Conservation (phyloP, 2,888 invertebrate species). For the Branchipolynoe longqiensis region DNA sequence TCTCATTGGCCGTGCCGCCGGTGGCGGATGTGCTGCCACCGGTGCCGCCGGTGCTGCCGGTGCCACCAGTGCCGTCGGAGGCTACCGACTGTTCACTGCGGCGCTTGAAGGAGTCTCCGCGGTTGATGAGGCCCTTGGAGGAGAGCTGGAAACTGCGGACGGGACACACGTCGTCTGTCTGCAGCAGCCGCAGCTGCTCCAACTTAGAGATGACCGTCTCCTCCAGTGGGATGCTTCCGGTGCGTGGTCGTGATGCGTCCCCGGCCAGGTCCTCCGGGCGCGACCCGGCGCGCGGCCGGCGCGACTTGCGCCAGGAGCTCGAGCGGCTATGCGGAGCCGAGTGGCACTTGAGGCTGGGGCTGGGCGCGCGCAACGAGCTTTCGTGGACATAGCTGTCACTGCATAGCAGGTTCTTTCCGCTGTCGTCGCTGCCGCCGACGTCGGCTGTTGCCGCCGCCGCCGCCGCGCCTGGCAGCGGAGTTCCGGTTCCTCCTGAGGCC, state of each 20-base stretch:
- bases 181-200: conserved; percentile 65
- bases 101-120: conserved; percentile 95
- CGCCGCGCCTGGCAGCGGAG: not conserved
- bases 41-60: no score
- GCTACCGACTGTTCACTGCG: conserved; percentile 93
- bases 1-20: not conserved
- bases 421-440: conserved; percentile 29
- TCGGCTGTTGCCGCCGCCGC: not conserved
- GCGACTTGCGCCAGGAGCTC: conserved; percentile 74
- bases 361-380: conserved; percentile 48
- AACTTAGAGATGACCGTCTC: conserved; percentile 63
- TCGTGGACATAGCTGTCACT: conserved; percentile 55
- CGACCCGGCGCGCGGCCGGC: conserved; percentile 67
- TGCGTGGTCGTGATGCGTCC: conserved; percentile 63
- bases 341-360: conserved; percentile 62
- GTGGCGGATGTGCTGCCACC: conserved; percentile 62
- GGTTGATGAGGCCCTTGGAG: conserved; percentile 93
- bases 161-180: conserved; percentile 64
- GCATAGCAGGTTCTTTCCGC: conserved; percentile 2
- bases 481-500: not conserved
- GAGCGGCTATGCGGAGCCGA: conserved; percentile 75
- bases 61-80: conserved; percentile 84
- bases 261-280: conserved; percentile 8
- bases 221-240: conserved; percentile 70
- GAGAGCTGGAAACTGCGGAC: conserved; percentile 96